These are phyloP conservation scores for Ceryle rudis DNA, from an alignment of 2,797 vertebrate species.

Conservation along the genomic window DNA sequence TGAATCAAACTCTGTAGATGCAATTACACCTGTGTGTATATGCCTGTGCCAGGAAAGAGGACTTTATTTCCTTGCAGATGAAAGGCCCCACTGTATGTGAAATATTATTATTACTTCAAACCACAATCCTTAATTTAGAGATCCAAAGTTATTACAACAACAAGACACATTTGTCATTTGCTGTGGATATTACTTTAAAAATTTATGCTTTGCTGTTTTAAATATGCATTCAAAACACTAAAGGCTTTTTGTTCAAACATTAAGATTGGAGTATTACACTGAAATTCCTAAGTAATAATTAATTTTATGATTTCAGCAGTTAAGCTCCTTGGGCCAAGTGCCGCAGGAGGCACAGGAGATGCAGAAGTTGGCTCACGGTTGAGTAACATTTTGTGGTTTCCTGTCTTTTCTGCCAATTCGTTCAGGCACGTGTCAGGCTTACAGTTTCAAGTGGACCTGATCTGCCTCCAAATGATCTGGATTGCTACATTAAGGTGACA, in stretches of 20 bases:
- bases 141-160: constrained; percentile 36
- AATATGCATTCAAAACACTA: constrained; percentile 45
- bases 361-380: not conserved
- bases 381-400: not conserved
- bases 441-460: not conserved
- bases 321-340: not conserved
- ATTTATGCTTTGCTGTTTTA: constrained; percentile 43
- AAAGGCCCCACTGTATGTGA: not conserved
- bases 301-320: constrained; percentile 18
- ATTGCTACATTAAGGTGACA: not conserved
- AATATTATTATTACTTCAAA: constrained; percentile 30
- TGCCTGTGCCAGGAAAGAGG: not conserved
- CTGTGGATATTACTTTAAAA: constrained; percentile 43
- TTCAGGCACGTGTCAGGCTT: not conserved
- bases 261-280: not conserved
- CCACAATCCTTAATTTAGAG: constrained; percentile 28
- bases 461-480: not conserved
- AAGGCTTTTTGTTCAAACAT: constrained; percentile 38
- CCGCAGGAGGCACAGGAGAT: not conserved
- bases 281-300: constrained; percentile 43
- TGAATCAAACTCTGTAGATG: not conserved
- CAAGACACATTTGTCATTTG: not conserved
- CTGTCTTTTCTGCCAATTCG: not conserved
- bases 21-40: not conserved
- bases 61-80: constrained; percentile 23